These are phyloP conservation scores for Achatina immaculata DNA, from an alignment of 1,140 invertebrate species.

Conservation along the genomic window DNA sequence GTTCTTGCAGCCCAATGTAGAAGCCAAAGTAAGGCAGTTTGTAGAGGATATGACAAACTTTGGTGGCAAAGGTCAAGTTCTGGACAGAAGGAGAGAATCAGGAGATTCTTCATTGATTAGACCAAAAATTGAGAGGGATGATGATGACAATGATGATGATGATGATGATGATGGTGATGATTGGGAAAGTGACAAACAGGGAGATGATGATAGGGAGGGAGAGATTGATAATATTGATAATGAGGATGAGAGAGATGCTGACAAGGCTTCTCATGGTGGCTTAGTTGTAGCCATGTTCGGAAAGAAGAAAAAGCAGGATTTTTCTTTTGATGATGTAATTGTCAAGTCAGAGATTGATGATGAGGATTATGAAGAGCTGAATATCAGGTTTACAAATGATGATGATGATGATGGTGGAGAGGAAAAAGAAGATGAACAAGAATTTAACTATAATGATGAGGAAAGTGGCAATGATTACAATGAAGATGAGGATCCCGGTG, in stretches of 20 bases:
- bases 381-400: background rate
- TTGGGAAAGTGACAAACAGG: background rate
- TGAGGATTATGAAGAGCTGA: slow-evolving; percentile 14
- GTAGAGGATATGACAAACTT: slow-evolving; percentile 34
- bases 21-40: slow-evolving; percentile 38
- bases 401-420: background rate
- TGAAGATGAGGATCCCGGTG: slow-evolving; percentile 31
- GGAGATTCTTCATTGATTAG: background rate
- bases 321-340: background rate
- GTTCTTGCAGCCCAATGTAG: slow-evolving; percentile 39
- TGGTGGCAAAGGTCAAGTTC: background rate
- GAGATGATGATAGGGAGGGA: background rate
- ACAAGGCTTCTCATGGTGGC: background rate
- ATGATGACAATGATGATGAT: slow-evolving; percentile 10
- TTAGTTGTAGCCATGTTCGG: slow-evolving; percentile 45
- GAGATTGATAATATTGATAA: background rate
- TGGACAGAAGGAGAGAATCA: background rate
- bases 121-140: slow-evolving; percentile 24
- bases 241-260: background rate
- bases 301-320: slow-evolving; percentile 33
- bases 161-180: slow-evolving; percentile 16
- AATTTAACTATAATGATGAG: background rate
- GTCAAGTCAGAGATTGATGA: slow-evolving; percentile 36
- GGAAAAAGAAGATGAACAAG: slow-evolving; percentile 15
- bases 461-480: background rate